Base-by-base conservation (phyloP, 2,888 invertebrate genomes). In the Exocentrus adspersus region DNA sequence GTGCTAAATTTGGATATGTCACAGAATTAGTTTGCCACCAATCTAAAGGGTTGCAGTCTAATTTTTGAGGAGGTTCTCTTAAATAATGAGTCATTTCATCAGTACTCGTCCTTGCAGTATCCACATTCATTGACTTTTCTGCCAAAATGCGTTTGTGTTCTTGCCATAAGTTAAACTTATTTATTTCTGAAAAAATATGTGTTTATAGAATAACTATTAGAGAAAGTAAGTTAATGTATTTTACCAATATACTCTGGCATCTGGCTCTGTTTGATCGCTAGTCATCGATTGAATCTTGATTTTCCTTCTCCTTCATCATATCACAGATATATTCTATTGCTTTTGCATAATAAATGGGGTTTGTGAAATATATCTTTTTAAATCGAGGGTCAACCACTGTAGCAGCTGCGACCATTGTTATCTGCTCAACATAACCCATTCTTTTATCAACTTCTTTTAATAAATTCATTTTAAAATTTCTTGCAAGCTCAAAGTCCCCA, bases 1-100 rank as follows among this genome's bases (percentile, higher is more conserved):
- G 21, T 46, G 46, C 46, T n/a, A n/a, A 46, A 21, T 14, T 46
- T 46, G 1, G 46, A 46, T 46, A 46, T n/a, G 21, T n/a, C 21
- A 21, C n/a, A 21, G 21, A 46, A 46, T 46, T 21, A 21, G 21
- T 7, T 14, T 42, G n/a, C 14, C 42, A 42, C 14, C 2, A 14
- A 12, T 12, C 14, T 42, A 5, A 12, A 42, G 42, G 14, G 6
- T 16, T 42, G 14, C 17, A 46, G 21, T 5, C 10, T 20, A 20
- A 10, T 46, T 46, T 46, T 21, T 20, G 46, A 3, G 12, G 21
- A 46, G 2, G 20, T 46, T 20, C 12, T 46, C 5, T 10, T 1
- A 46, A 21, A 20, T 46, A 20, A 20, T 46, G 46, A 46, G 20
- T 46, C 9, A 46, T 46, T 20, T 46, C 46, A 5, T 20, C 46